Percentiles rank a stretch among this genome's conserved stretches.
These are phyloP conservation scores for Drosophila birchii DNA, from an alignment of 2,888 invertebrate species.

Conservation along the genomic window DNA sequence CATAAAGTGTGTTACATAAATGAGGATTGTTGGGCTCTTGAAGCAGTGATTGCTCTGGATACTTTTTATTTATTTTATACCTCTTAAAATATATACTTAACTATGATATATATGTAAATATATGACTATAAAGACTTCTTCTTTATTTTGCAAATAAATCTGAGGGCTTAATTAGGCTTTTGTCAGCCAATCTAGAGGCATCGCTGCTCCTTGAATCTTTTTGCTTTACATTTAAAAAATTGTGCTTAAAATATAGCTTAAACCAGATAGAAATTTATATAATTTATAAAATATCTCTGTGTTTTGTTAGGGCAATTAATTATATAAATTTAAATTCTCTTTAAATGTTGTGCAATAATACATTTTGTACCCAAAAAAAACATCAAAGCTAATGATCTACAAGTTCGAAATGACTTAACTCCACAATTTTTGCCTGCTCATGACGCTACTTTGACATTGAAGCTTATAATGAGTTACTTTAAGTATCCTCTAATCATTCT, in stretches of 20 bases:
- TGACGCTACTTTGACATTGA: slow-evolving; percentile 7
- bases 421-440: not conserved
- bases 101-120: not conserved
- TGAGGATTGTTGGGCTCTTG: slow-evolving; percentile 1
- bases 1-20: slow-evolving; percentile 32
- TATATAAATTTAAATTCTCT: not conserved
- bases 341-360: not conserved
- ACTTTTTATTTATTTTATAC: not conserved
- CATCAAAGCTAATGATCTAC: not conserved
- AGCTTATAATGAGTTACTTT: not conserved
- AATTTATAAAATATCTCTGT: no score
- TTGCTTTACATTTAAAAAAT: not conserved
- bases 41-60: not conserved
- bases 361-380: not conserved
- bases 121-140: not conserved
- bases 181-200: not conserved
- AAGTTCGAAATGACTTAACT: not conserved
- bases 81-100: not conserved
- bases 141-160: no score
- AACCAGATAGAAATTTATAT: not conserved
- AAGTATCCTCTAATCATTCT: not conserved
- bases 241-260: not conserved
- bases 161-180: not conserved
- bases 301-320: not conserved
- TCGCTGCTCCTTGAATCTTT: not conserved